Conservation (phyloP, 2,113 vertebrate genomes). For the Python bivittatus region DNA sequence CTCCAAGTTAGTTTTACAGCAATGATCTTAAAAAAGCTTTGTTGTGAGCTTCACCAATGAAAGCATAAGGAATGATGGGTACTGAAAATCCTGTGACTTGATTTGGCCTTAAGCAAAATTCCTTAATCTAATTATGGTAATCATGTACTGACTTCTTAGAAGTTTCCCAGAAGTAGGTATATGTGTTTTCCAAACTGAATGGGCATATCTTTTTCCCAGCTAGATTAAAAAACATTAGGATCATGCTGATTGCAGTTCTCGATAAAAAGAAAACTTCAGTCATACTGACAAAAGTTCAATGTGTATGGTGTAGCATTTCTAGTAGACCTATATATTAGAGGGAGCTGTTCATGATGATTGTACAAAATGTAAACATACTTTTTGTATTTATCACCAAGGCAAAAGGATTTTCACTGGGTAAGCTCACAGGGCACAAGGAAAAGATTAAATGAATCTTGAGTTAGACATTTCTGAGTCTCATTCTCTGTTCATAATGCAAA, state of each 20-base stretch:
- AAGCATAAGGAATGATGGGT: background rate
- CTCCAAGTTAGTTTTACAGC: background rate
- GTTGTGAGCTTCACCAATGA: conserved; percentile 23
- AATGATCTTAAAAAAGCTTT: background rate
- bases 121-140: background rate
- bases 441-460: conserved; percentile 19
- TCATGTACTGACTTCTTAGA: background rate
- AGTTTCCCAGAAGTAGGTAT: background rate
- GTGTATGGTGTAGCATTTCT: background rate
- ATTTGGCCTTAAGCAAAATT: background rate
- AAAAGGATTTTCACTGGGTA: conserved; percentile 18
- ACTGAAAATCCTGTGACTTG: background rate
- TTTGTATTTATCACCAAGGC: background rate
- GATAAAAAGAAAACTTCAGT: background rate
- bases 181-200: background rate
- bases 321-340: background rate
- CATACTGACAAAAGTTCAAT: background rate
- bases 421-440: conserved; percentile 24
- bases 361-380: background rate
- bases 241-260: background rate
- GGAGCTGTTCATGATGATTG: background rate
- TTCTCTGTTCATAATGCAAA: background rate
- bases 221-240: background rate
- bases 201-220: background rate
- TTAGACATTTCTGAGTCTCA: conserved; percentile 14